phyloP scores from a whole-genome alignment of 1,140 invertebrate genomes.

The Cotesia typhae region DNA sequence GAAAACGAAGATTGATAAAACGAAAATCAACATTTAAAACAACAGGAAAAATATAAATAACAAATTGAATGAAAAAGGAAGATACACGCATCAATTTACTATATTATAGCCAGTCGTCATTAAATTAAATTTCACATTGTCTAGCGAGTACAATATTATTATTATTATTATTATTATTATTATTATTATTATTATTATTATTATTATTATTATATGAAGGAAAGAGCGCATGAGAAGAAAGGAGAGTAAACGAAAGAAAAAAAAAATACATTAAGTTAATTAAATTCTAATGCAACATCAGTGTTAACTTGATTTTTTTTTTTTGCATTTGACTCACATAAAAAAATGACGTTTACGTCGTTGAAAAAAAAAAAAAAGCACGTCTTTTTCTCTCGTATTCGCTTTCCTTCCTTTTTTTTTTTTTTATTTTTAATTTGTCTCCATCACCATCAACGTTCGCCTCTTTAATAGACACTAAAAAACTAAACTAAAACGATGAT shows the following conservation, averaged over 20 bases:
- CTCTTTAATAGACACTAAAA: conserved; percentile 6
- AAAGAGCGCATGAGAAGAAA: conserved; percentile 56
- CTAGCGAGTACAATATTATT: conserved; percentile 52
- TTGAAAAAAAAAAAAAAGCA: conserved; percentile 14
- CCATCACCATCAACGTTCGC: conserved; percentile 2
- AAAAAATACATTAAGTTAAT: conserved; percentile 53
- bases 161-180: too few relatives aligned
- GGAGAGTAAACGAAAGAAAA: conserved; percentile 50
- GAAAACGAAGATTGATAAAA: conserved; percentile 38
- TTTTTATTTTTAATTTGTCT: conserved; percentile 38
- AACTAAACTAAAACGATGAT: conserved; percentile 12
- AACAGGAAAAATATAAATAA: conserved; percentile 32
- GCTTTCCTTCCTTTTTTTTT: conserved; percentile 26
- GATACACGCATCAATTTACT: conserved; percentile 50
- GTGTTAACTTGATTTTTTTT: conserved; percentile 53
- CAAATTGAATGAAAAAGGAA: conserved; percentile 41
- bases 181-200: too few relatives aligned
- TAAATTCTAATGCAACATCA: conserved; percentile 54
- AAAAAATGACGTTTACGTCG: conserved; percentile 33
- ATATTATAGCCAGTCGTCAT: conserved; percentile 58
- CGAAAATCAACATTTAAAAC: conserved; percentile 31
- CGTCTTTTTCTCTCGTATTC: conserved; percentile 36
- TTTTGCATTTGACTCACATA: conserved; percentile 25
- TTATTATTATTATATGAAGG: conserved; percentile 54
- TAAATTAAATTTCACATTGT: conserved; percentile 62